Evolutionary conservation across 2,888 invertebrate species (phyloP).

Genomic region (Acrocera orbiculus): DNA sequence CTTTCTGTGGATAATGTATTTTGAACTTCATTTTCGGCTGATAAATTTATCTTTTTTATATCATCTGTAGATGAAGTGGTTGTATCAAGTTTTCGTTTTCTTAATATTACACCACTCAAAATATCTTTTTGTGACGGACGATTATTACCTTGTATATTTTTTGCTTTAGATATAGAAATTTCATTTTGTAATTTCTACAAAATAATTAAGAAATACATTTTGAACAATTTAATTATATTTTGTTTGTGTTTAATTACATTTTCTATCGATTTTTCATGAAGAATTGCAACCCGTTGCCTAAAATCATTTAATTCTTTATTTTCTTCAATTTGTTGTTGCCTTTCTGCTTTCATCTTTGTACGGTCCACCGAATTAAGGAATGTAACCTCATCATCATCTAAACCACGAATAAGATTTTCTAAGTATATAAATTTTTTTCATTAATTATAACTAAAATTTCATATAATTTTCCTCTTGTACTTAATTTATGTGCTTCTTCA

Average conservation of each 20-base stretch:
- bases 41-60: too few relatives aligned
- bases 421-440: slow-evolving; percentile 1
- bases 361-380: slow-evolving; percentile 83
- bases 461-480: slow-evolving; percentile 36
- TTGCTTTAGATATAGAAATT: not conserved
- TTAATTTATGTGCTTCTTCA: slow-evolving; percentile 90
- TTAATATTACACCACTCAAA: too few relatives aligned
- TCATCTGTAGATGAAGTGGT: too few relatives aligned
- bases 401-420: slow-evolving; percentile 75
- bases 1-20: too few relatives aligned
- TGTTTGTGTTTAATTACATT: slow-evolving; percentile 25
- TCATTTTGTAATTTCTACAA: too few relatives aligned
- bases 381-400: slow-evolving; percentile 92
- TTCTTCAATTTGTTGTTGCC: slow-evolving; percentile 69
- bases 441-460: not conserved
- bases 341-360: slow-evolving; percentile 68
- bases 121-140: too few relatives aligned
- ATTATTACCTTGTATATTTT: too few relatives aligned
- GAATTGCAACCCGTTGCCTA: slow-evolving; percentile 47
- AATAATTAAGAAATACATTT: too few relatives aligned
- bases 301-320: slow-evolving; percentile 70
- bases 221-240: too few relatives aligned
- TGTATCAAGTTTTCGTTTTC: too few relatives aligned
- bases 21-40: too few relatives aligned
- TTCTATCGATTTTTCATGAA: slow-evolving; percentile 47